Percentiles rank a stretch among this genome's conserved stretches.
phyloP scores from a whole-genome alignment of 1,140 invertebrate species.

The Aphelinus certus region DNA sequence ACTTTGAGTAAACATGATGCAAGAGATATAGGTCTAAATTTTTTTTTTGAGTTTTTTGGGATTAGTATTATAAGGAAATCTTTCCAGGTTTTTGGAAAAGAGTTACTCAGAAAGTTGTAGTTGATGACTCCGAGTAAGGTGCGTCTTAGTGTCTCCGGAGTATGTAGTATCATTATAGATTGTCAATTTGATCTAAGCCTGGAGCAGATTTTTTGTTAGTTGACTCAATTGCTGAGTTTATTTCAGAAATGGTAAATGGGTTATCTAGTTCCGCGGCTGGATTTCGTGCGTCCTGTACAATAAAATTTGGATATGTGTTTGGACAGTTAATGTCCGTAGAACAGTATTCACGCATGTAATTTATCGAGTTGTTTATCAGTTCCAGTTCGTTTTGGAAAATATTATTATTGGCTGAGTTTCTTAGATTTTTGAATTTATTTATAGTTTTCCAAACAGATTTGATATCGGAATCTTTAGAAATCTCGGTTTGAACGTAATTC shows the following conservation, averaged over 20 bases:
- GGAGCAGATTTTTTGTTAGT: not conserved
- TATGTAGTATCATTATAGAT: not conserved
- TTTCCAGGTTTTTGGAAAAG: not conserved
- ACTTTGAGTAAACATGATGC: constrained; percentile 3
- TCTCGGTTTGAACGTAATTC: not conserved
- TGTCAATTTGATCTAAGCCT: constrained; percentile 8
- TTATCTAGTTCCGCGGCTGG: not conserved
- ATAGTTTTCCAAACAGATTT: not conserved
- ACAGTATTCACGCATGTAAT: not conserved
- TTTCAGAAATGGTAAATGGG: not conserved
- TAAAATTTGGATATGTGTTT: not conserved
- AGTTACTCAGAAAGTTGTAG: not conserved
- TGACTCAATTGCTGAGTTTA: not conserved
- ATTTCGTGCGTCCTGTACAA: not conserved
- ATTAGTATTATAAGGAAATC: not conserved
- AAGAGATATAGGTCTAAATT: constrained; percentile 16
- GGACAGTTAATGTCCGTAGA: not conserved
- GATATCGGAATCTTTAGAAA: not conserved
- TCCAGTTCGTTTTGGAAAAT: not conserved
- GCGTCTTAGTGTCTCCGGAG: not conserved
- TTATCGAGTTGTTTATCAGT: not conserved
- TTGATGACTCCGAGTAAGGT: not conserved
- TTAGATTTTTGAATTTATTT: not conserved
- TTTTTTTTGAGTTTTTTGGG: constrained; percentile 7
- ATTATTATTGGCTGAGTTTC: not conserved